phyloP scores from a whole-genome alignment of 2,888 invertebrate species.

The Scaptomyza cyrtandrae region DNA sequence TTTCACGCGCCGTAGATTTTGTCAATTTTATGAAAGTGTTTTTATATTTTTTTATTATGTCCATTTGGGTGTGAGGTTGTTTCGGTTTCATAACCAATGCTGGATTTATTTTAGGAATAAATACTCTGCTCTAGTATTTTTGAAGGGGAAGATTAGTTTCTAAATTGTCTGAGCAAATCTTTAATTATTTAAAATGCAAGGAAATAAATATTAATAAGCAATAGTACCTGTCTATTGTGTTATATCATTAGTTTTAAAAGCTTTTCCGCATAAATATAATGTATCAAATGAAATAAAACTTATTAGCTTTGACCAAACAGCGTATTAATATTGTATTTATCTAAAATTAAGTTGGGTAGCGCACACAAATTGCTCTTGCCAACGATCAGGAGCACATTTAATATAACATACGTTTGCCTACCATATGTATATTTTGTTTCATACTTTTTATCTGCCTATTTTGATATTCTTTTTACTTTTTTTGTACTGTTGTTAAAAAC shows the following conservation, averaged over 20 bases:
- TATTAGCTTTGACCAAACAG: neutral
- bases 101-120: conserved; percentile 4
- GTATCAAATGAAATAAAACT: neutral
- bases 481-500: conserved; percentile 42
- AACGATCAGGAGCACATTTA: conserved; percentile 22
- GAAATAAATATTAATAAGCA: neutral
- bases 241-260: no score
- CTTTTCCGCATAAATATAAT: no score
- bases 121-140: neutral
- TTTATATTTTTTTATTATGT: conserved; percentile 8
- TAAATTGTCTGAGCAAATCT: no score
- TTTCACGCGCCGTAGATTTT: conserved; percentile 61
- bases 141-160: neutral
- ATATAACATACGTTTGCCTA: conserved; percentile 33
- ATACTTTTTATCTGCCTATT: conserved; percentile 2
- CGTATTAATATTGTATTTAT: conserved; percentile 61
- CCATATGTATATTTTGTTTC: conserved; percentile 10
- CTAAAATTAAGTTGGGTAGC: no score
- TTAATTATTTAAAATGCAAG: no score
- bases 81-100: conserved; percentile 27
- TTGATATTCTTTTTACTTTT: neutral
- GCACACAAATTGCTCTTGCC: neutral
- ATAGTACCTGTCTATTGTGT: neutral
- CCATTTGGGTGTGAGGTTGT: conserved; percentile 2
- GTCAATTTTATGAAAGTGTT: conserved; percentile 41